Base-by-base conservation (phyloP, 2,888 invertebrate species). In the Rotaria macrura region DNA sequence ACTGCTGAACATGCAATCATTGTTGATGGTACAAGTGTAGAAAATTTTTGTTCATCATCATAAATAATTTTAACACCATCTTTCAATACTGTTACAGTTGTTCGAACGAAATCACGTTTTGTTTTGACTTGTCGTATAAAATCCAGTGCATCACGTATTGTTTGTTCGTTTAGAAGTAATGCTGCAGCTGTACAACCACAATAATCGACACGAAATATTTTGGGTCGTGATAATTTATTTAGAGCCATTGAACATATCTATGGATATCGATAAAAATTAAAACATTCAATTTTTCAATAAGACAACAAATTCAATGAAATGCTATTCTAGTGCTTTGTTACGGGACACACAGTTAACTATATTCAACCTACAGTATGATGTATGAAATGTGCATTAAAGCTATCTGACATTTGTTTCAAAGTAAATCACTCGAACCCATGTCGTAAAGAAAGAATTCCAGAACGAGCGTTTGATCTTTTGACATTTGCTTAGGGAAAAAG, bases 121-220 rank as follows among this genome's bases (percentile, higher is more conserved):
- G 43, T 43, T 79, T 79, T 79, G 25, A 23, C n/a, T n/a, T 43
- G 43, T n/a, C 25, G 40, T 43, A 43, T 43, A 79, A 79, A 20
- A 43, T 79, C 79, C 25, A 79, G 43, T 3, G 79, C 79, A n/a
- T 79, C 79, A 12, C 43, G 79, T 43, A 79, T 79, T 12, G n/a
- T 43, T 79, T 79, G 79, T 14, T 79, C 79, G 20, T 43, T 79
- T 40, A 79, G 14, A 23, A 79, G n/a, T 43, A 43, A 40, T n/a
- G 25, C 79, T n/a, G 79, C 79, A n/a, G 79, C 79, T 43, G 79
- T 79, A n/a, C 79, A 79, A n/a, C 79, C 79, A 40, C 40, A 79
- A 79, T 79, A 79, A 79, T 79, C 79, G 25, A 40, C 40, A 79
- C 20, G 79, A n/a, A 79, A 79, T 79, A 25, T 25, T 79, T 79